Evolutionary conservation across 2,888 invertebrate species (phyloP), one percentile per base, ranked within the genome.

Genomic region (Acronicta alni): DNA sequence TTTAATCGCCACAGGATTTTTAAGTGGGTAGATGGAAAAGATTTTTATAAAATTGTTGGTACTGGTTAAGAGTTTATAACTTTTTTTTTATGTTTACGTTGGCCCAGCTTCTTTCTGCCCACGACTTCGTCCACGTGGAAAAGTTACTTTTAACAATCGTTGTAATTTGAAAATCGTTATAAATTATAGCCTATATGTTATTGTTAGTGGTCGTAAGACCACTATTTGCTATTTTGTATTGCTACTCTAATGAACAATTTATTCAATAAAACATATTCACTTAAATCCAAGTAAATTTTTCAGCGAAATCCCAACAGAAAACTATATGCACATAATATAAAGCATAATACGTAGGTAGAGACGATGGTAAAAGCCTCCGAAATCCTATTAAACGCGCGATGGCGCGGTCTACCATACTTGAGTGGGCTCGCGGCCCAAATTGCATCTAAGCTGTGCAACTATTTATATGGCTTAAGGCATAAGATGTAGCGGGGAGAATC

Each of bases 391-490:
- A 77, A 77, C 65, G 64, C 52, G 69, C 77, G 62, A 77, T 74
- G 72, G 79, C 63, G 79, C 67, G 77, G 77, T 76, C 57, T 66
- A 69, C 77, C 77, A 57, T 72, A 74, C 77, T 77, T 69, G 79
- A 77, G 77, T 76, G 77, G 74, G 66, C 55, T 47, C 68, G 67
- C 66, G 68, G 72, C 67, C 79, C 64, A 77, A 79, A 77, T 77
- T 77, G 77, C 77, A 77, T 77, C 77, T 77, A 77, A 77, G 77
- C 77, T 67, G 57, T 76, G 77, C 79, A 79, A 79, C 79, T 77
- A 77, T 79, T 79, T 72, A 69, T 67, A 16, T 56, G 60, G 57
- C 30, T 7, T 2, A 37, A 72, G 57, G 6, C 16, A 66, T 2
- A 10, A 56, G 52, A 58, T 38, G 23, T 32, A 41, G 72, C 65